phyloP scores from a whole-genome alignment of 2,113 vertebrate species.

The Monopterus albus region DNA sequence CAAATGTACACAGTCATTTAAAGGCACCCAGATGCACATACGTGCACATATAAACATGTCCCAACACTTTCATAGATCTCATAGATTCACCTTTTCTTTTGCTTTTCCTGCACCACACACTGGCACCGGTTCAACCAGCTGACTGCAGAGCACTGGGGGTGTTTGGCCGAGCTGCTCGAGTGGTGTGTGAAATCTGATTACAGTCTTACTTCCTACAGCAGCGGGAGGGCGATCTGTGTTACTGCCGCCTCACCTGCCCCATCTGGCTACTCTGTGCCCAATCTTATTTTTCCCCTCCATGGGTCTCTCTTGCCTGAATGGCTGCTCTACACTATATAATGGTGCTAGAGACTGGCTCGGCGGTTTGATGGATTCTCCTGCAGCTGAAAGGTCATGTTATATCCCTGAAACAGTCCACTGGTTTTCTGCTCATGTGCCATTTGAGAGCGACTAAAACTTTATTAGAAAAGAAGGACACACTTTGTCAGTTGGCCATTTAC shows the following conservation, averaged over 20 bases:
- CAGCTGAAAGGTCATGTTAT: neutral
- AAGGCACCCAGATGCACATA: neutral
- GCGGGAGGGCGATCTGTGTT: constrained; percentile 17
- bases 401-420: neutral
- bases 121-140: neutral
- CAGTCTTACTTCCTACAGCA: constrained; percentile 22
- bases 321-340: neutral
- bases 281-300: constrained; percentile 9
- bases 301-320: constrained; percentile 11
- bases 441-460: neutral
- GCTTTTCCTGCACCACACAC: neutral
- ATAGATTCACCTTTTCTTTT: neutral
- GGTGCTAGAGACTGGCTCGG: neutral
- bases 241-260: constrained; percentile 19
- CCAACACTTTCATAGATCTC: neutral
- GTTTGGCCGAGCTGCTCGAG: constrained; percentile 31
- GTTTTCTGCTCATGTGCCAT: neutral
- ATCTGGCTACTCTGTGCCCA: constrained; percentile 10
- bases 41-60: neutral
- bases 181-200: constrained; percentile 56
- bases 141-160: constrained; percentile 15
- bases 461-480: neutral
- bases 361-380: neutral
- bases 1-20: neutral
- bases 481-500: neutral